Base-by-base conservation (phyloP, 1,140 invertebrate genomes). In the Brachionus rotundiformis region DNA sequence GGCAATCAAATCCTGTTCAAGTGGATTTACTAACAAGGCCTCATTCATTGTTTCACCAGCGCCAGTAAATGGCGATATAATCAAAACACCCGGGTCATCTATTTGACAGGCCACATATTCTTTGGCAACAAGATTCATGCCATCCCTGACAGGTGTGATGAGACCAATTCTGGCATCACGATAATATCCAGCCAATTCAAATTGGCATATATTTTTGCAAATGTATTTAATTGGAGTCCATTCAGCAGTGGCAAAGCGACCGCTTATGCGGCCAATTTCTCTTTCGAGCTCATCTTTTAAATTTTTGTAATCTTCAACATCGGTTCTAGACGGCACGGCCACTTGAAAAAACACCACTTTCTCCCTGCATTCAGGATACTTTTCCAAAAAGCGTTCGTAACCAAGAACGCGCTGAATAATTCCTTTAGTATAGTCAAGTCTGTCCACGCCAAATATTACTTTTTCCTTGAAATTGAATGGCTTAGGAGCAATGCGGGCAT, bases 71-170 rank as follows among this genome's bases (percentile, higher is more conserved):
- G 94, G 93, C 1, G 93, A 95, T 2, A 96, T 91, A 54, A 96
- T 93, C 4, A 96, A 86, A 0, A 96, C 94, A 6, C 94, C 94
- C 11, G 87, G 86, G 0, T 93, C 91, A 83, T 94, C 93, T 7
- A 94, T 94, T 87, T 95, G 94, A 85, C 94, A 95, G 4, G 94
- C 94, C 1, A 95, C 94, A 84, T 94, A 95, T 86, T 96, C 94
- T 87, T 96, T 95, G 4, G 94, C 94, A 0, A 95, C 94, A 54
- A 96, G 89, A 88, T 96, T 96, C 94, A 96, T 96, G 41, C 94
- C 94, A 86, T 95, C 94, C 49, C 94, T 88, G 0, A 95, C 86
- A 0, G 94, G 94, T 0, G 94, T 95, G 0, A 95, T 94, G n/a
- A 95, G 86, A 23, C 92, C 93, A 0, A 96, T 93, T 0, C 93